Evolutionary conservation across 2,797 vertebrate species (phyloP), one percentile per base, ranked within the genome.

Genomic region (Tolypeutes matacus): DNA sequence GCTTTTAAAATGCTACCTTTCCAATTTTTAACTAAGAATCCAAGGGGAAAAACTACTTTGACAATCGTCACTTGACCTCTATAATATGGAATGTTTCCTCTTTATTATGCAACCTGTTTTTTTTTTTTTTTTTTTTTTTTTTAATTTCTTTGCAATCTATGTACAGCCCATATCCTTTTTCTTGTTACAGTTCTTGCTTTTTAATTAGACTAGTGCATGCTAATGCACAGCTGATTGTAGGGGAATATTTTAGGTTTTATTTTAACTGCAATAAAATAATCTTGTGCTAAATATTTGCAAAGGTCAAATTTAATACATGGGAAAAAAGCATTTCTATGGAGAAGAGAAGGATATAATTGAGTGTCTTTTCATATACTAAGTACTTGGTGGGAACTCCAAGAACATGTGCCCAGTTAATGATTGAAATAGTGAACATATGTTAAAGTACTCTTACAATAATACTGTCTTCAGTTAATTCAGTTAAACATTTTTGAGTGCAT

Each of bases 141-240:
- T n/a, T n/a, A n/a, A n/a, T 93, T 95, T 96, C 96, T 94, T 89
- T 96, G 75, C 84, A 94, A 89, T 91, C 89, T 75, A 27, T 95
- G 78, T 91, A 95, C 87, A 94, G 94, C 53, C 96, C 95, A 97
- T 97, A 96, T 97, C 94, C 94, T 94, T 89, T 95, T 94, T 95
- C 72, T 62, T 97, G 94, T 91, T 97, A 97, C 95, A 97, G 88
- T 96, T 95, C 96, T 93, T 97, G 97, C 95, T 91, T 97, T 97
- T 97, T 97, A 96, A 97, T 97, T 97, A 97, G 96, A 88, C 80
- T 64, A 67, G 89, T 86, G 91, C 86, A 91, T 92, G 95, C 96
- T 96, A 97, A 97, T 96, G 95, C 91, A 84, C 95, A 97, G 91
- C 89, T 97, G 97, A 97, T 97, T 96, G 95, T 93, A 97, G 97